Conservation (phyloP, 2,113 vertebrate genomes). For the Gymnorhina tibicen region DNA sequence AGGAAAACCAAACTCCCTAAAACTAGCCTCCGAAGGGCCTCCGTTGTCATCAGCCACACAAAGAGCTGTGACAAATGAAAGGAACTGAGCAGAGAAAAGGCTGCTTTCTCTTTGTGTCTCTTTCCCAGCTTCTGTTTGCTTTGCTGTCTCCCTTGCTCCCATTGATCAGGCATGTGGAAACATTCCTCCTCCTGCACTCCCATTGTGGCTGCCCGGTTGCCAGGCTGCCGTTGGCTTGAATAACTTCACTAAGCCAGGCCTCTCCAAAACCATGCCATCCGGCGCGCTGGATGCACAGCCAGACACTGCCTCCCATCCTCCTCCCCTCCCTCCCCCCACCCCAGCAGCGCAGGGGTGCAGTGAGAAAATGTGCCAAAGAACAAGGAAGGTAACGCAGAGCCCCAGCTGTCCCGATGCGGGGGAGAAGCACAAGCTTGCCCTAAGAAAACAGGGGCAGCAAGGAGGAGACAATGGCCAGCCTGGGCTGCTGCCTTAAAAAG, state of each 20-base stretch:
- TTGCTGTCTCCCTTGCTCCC: conserved; percentile 79
- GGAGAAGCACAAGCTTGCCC: neutral
- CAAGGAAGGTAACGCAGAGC: neutral
- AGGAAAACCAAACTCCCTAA: conserved; percentile 67
- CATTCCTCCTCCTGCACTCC: conserved; percentile 80
- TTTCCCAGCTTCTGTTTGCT: conserved; percentile 84
- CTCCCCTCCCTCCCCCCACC: conserved; percentile 19
- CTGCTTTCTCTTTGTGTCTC: conserved; percentile 78
- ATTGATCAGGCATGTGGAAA: conserved; percentile 88
- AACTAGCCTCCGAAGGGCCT: conserved; percentile 71
- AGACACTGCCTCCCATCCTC: conserved; percentile 47
- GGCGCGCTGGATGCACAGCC: conserved; percentile 33
- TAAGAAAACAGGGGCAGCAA: neutral
- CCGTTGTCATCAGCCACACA: conserved; percentile 74
- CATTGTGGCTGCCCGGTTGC: conserved; percentile 79
- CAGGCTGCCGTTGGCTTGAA: conserved; percentile 78
- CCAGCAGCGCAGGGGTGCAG: conserved; percentile 1
- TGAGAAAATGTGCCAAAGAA: conserved; percentile 53
- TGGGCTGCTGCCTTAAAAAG: neutral
- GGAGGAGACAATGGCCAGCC: neutral
- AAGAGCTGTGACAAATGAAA: conserved; percentile 79
- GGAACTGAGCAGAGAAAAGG: conserved; percentile 70
- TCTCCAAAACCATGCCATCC: conserved; percentile 67
- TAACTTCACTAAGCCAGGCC: conserved; percentile 71
- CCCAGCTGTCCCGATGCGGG: neutral